Evolutionary conservation across 2,797 vertebrate genomes (phyloP).

Genomic region (Coluber constrictor): DNA sequence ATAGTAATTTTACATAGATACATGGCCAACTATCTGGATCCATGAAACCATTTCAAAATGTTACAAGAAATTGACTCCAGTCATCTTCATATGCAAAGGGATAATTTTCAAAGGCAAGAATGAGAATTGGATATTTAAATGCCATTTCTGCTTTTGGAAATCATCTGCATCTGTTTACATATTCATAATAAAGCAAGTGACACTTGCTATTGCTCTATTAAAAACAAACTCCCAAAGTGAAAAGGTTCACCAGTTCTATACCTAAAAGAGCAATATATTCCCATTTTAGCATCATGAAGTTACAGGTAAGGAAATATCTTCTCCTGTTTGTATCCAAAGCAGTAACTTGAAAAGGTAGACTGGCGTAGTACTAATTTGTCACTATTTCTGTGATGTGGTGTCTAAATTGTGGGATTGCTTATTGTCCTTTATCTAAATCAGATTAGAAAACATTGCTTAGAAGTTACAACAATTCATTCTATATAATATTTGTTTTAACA

Average conservation of each 20-base stretch:
- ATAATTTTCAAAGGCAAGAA: slow-evolving; percentile 18
- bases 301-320: slow-evolving; percentile 50
- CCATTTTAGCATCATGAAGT: slow-evolving; percentile 41
- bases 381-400: background rate
- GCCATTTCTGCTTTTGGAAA: slow-evolving; percentile 8
- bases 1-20: background rate
- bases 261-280: slow-evolving; percentile 56
- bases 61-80: background rate
- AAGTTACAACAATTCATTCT: background rate
- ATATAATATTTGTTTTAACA: slow-evolving; percentile 48
- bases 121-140: background rate
- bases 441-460: background rate
- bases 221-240: background rate
- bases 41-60: background rate
- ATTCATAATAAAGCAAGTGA: background rate
- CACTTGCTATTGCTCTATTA: background rate
- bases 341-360: background rate
- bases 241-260: slow-evolving; percentile 4
- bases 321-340: background rate
- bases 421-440: background rate
- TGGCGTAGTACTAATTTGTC: background rate
- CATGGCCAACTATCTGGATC: rapidly evolving
- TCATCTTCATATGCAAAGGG: background rate
- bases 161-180: background rate
- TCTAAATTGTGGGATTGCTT: background rate